Base-by-base conservation (phyloP, 2,113 vertebrate genomes). In the Epinephelus lanceolatus region DNA sequence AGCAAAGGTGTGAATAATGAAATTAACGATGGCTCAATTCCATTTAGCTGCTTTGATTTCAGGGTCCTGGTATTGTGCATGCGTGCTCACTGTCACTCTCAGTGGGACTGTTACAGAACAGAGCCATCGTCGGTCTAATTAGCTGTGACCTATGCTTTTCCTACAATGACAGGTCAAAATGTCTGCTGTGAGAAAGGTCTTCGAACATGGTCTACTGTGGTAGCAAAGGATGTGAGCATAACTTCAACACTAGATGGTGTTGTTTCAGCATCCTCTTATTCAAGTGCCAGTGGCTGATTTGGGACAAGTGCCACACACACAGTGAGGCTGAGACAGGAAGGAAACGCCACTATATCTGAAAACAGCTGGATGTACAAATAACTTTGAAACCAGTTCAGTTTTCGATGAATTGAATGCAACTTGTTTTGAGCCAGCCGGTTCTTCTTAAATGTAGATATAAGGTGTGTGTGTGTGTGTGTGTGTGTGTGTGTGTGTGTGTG, bases 181-280 rank as follows among this genome's bases (percentile, higher is more conserved):
- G 33, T 37, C 6, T 8, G 33, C 33, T 37, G 33, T 37, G 33
- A 37, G 33, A 37, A 37, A 37, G 33, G 33, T 37, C 33, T 37
- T 37, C 14, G 56, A 49, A n/a, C n/a, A 51, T 27, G 1, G 21
- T 19, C 2, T 2, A 45, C 42, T 10, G 23, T 5, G 3, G 47
- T 11, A 40, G 10, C 21, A 33, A 65, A 8, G 8, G 5, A 25
- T 59, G 15, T 67, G 9, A 63, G 7, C 3, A 1, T 1, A 56
- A 12, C 3, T 18, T 60, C 1, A 75, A 67, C 90, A 85, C 84
- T 49, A 73, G 89, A 74, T 85, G 92, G 89, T 2, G 65, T 0
- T 72, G 55, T 84, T 87, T 72, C 13, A 69, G 45, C 45, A 68
- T 3, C 18, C 19, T 75, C 14, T 5, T n/a, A 21, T 71, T 27